Evolutionary conservation across 2,888 invertebrate genomes (phyloP).

Genomic region (Notodonta dromedarius): DNA sequence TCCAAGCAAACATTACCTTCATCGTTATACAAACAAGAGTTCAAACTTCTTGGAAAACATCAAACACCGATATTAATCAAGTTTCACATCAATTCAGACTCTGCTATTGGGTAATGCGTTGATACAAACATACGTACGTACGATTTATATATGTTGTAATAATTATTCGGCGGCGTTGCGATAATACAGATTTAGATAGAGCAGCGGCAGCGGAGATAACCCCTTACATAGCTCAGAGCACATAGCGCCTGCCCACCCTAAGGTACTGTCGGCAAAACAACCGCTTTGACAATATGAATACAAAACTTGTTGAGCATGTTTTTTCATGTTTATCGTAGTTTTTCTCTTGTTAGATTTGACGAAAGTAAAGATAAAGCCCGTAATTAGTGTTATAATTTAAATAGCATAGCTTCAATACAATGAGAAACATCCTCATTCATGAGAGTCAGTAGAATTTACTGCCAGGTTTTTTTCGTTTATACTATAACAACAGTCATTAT

Average conservation of each 20-base stretch:
- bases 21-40: not conserved
- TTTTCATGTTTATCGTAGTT: too few relatives aligned
- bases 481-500: too few relatives aligned
- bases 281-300: not conserved
- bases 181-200: constrained; percentile 83
- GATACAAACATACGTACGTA: constrained; percentile 17
- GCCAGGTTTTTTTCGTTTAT: too few relatives aligned
- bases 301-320: too few relatives aligned
- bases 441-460: too few relatives aligned
- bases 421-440: too few relatives aligned
- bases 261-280: constrained; percentile 52
- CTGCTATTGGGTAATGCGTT: constrained; percentile 21
- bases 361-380: too few relatives aligned
- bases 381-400: too few relatives aligned
- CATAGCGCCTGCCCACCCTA: constrained; percentile 74
- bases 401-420: too few relatives aligned
- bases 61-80: constrained; percentile 6
- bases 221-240: constrained; percentile 82
- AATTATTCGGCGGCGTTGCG: constrained; percentile 80
- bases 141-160: constrained; percentile 69
- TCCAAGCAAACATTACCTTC: not conserved
- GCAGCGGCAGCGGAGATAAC: constrained; percentile 76
- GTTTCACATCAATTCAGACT: constrained; percentile 11
- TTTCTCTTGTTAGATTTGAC: too few relatives aligned
- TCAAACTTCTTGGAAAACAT: not conserved